These are phyloP conservation scores for Adelognathus sp. DNA, from an alignment of 2,888 invertebrate genomes.

Conservation along the genomic window DNA sequence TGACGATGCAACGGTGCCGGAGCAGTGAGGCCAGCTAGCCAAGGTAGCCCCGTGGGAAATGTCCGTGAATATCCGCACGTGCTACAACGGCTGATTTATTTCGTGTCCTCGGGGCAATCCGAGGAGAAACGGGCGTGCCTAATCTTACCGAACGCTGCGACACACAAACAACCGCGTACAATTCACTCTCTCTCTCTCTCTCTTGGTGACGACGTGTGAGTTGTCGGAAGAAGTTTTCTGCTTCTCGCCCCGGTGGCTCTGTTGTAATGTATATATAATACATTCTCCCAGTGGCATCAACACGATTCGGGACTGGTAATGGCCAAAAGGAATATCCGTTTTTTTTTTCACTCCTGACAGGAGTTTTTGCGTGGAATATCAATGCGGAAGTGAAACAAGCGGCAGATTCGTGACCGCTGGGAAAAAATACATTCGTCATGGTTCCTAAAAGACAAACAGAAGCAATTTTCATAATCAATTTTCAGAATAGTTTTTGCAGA, in stretches of 20 bases:
- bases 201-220: slow-evolving; percentile 1
- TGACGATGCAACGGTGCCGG: slow-evolving; percentile 60
- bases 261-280: too few species aligned
- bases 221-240: slow-evolving; percentile 4
- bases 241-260: not conserved
- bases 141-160: slow-evolving; percentile 63
- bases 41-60: slow-evolving; percentile 68
- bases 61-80: slow-evolving; percentile 69
- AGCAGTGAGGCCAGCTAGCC: slow-evolving; percentile 47
- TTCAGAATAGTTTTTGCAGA: too few species aligned
- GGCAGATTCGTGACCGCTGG: too few species aligned
- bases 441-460: too few species aligned
- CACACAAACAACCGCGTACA: slow-evolving; percentile 12
- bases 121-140: slow-evolving; percentile 69
- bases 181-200: not conserved
- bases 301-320: too few species aligned
- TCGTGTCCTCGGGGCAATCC: slow-evolving; percentile 70
- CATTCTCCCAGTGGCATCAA: too few species aligned
- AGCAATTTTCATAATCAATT: too few species aligned
- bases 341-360: too few species aligned
- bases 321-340: too few species aligned
- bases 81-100: slow-evolving; percentile 71
- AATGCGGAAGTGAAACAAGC: too few species aligned
- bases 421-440: too few species aligned
- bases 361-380: too few species aligned